Evolutionary conservation across 2,888 invertebrate genomes (phyloP), one percentile per base, ranked within the genome.

Genomic region (Habroteleia sp.): DNA sequence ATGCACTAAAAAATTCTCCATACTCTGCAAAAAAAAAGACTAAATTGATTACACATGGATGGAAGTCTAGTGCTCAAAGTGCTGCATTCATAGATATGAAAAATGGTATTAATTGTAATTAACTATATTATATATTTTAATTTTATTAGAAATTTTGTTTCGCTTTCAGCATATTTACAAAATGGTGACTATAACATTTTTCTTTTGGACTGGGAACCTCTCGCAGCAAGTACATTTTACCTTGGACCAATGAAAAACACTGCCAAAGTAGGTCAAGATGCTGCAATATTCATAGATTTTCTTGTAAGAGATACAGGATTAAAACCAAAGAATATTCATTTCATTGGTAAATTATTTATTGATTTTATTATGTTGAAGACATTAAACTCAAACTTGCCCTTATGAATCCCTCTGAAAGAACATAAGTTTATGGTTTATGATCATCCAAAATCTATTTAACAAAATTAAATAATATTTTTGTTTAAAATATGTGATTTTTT

Each of bases 1-100:
- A 74, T 5, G 60, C 72, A 7, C 62, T 88, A 8, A 77, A 52
- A 11, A 14, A 52, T 23, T 69, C 69, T 2, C 69, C 69, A 13
- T 62, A 17, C 63, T 78, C 83, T n/a, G 48, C 87, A 6, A 79
- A 80, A 0, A 81, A 80, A 14, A 78, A 79, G 44, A 90, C 89
- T 0, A 89, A 90, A 76, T 80, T 90, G 5, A 84, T 90, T 27
- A 88, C 90, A 14, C 90, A 90, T 58, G 90, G 90, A n/a, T 90
- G 89, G 89, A 89, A 89, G 48, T 89, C 89, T 0, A 89, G 88
- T 60, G 86, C 87, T 25, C 84, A 83, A 27, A 88, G 88, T 29
- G 81, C 84, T 2, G 89, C 89, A 79, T 84, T 88, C 27, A 27
- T 80, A 8, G 77, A 85, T 1, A 81, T 90, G 78, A 90, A 87